Percentiles rank a stretch among this genome's conserved stretches.
Conservation (phyloP, 2,797 vertebrate genomes). For the Tolypeutes matacus region DNA sequence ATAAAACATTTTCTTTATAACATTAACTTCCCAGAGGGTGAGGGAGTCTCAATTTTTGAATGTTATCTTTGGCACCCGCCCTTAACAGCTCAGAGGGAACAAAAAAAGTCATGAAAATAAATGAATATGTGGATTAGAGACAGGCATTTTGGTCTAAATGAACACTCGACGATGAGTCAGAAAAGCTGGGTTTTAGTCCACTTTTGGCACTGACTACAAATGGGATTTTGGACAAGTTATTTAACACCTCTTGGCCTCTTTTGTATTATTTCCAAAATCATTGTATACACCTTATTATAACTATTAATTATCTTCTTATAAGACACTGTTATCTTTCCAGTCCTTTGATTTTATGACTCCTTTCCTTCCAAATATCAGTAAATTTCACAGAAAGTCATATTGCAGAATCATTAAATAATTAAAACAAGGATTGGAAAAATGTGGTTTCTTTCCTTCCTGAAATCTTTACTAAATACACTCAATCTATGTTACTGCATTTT, state of each 20-base stretch:
- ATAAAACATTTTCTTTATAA: background rate
- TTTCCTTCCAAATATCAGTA: background rate
- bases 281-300: background rate
- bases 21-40: background rate
- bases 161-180: background rate
- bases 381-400: background rate
- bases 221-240: background rate
- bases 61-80: background rate
- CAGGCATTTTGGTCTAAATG: background rate
- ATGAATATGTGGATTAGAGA: background rate
- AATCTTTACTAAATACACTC: background rate
- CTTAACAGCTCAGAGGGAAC: background rate
- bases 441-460: background rate
- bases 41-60: background rate
- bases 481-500: background rate
- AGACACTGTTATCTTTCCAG: background rate
- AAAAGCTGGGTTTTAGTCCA: background rate
- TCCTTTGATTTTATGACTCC: background rate
- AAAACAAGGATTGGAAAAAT: background rate
- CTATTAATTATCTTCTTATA: background rate
- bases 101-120: background rate
- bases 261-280: slow-evolving; percentile 18
- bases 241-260: background rate
- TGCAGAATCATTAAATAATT: background rate
- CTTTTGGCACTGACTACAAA: background rate